A percentile compares a stretch with the other conserved stretches of the same genome.
phyloP scores from a whole-genome alignment of 1,140 invertebrate genomes.

The Drosophila sp. region DNA sequence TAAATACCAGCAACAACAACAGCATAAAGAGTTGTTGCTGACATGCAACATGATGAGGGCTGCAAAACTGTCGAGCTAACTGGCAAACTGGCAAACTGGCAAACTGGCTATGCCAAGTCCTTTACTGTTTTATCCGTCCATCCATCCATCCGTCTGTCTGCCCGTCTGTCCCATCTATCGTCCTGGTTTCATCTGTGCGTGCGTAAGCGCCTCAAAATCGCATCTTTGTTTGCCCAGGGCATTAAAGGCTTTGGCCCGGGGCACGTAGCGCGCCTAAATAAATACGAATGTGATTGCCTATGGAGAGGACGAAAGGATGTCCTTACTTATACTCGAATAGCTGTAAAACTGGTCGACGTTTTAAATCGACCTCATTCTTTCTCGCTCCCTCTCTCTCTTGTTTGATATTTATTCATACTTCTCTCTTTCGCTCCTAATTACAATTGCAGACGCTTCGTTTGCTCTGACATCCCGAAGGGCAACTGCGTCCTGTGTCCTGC shows the following conservation, averaged over 20 bases:
- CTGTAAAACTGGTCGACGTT: slow-evolving; percentile 26
- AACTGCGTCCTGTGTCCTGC: slow-evolving; percentile 1
- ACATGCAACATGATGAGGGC: slow-evolving; percentile 63
- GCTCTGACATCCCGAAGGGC: slow-evolving; percentile 49
- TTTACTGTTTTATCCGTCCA: not conserved
- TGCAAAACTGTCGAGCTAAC: not conserved
- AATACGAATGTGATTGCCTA: slow-evolving; percentile 44
- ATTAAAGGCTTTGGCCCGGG: slow-evolving; percentile 73
- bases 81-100: slow-evolving; percentile 8
- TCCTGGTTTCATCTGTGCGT: slow-evolving; percentile 41
- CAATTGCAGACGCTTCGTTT: slow-evolving; percentile 68
- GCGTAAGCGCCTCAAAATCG: slow-evolving; percentile 69
- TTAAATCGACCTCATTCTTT: slow-evolving; percentile 47
- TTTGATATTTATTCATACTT: no score
- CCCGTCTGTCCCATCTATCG: slow-evolving; percentile 2
- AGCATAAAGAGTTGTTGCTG: slow-evolving; percentile 45
- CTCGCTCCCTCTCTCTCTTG: not conserved
- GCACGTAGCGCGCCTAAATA: slow-evolving; percentile 66
- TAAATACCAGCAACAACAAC: slow-evolving; percentile 65
- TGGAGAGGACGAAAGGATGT: slow-evolving; percentile 28
- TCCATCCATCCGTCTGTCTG: not conserved
- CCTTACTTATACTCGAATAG: not conserved
- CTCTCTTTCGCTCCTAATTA: slow-evolving; percentile 60
- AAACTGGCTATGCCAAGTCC: slow-evolving; percentile 12
- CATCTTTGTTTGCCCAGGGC: slow-evolving; percentile 68